Percentiles rank a stretch among this genome's conserved stretches.
phyloP scores from a whole-genome alignment of 1,140 invertebrate genomes.

The Yoshiicerus persimilis region DNA sequence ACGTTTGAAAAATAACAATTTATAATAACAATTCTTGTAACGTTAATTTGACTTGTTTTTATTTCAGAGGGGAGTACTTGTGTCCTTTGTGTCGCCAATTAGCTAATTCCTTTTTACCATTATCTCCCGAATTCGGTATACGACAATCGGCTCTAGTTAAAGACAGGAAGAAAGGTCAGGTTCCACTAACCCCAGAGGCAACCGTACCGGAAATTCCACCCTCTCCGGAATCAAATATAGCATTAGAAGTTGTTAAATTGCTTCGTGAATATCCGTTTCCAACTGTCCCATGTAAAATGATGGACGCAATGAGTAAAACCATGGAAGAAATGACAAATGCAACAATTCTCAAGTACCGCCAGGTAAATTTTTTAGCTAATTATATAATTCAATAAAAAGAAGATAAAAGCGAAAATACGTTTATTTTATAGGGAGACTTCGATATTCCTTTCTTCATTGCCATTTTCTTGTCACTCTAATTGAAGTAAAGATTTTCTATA shows the following conservation, averaged over 20 bases:
- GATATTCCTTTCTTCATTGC: too few species aligned
- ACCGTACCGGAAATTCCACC: conserved; percentile 46
- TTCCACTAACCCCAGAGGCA: conserved; percentile 56
- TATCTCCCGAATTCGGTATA: conserved; percentile 76
- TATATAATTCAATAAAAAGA: too few species aligned
- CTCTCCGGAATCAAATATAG: conserved; percentile 41
- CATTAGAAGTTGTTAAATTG: conserved; percentile 55
- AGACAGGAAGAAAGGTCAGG: conserved; percentile 58
- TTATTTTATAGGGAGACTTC: too few species aligned
- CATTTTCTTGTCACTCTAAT: too few species aligned
- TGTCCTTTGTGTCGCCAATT: conserved; percentile 92
- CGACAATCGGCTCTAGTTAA: conserved; percentile 62
- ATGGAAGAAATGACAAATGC: conserved; percentile 90
- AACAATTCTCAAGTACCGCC: conserved; percentile 65
- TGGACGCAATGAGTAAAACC: conserved; percentile 78
- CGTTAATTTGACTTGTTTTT: not conserved
- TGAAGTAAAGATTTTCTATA: too few species aligned
- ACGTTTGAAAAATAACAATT: too few species aligned
- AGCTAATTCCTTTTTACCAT: conserved; percentile 86
- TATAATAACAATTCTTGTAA: too few species aligned
- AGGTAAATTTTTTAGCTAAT: too few species aligned
- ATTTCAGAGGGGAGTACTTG: conserved; percentile 50
- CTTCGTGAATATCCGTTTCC: conserved; percentile 68
- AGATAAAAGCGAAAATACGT: too few species aligned
- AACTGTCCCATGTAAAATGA: conserved; percentile 68